phyloP scores from a whole-genome alignment of 2,113 vertebrate species.

The Fulmarus glacialis region DNA sequence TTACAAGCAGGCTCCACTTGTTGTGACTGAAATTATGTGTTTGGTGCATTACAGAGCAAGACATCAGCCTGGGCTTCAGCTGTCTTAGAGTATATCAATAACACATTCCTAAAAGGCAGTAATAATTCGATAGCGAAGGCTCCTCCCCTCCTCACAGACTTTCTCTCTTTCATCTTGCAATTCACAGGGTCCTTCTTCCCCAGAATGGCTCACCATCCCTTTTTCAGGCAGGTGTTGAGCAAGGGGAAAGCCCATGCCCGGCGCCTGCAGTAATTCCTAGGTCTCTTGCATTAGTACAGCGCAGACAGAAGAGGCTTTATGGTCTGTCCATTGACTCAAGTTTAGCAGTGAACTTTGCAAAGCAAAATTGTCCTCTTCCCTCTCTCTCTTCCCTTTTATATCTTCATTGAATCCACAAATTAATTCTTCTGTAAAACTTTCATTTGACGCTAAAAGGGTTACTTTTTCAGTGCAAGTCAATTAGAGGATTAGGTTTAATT shows the following conservation, averaged over 20 bases:
- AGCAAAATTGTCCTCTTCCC: background rate
- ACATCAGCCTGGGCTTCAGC: background rate
- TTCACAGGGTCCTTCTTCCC: background rate
- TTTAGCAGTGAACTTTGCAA: background rate
- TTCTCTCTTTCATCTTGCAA: background rate
- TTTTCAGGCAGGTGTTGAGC: background rate
- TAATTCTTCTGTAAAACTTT: background rate
- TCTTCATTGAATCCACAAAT: background rate
- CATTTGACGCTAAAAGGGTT: background rate
- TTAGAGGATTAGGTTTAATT: background rate
- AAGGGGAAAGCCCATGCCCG: background rate
- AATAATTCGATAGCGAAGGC: background rate
- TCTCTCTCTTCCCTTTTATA: background rate
- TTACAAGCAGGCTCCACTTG: slow-evolving; percentile 44
- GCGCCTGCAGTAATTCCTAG: background rate
- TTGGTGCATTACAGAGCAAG: slow-evolving; percentile 9
- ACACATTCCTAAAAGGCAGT: background rate
- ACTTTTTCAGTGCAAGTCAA: background rate
- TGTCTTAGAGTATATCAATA: background rate
- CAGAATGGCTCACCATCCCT: background rate
- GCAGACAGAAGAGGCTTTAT: background rate
- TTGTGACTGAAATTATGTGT: slow-evolving; percentile 17
- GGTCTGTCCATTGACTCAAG: background rate
- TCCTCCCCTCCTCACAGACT: background rate
- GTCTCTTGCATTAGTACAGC: background rate